Evolutionary conservation across 2,113 vertebrate genomes (phyloP).

Genomic region (Ploceus nigricollis): DNA sequence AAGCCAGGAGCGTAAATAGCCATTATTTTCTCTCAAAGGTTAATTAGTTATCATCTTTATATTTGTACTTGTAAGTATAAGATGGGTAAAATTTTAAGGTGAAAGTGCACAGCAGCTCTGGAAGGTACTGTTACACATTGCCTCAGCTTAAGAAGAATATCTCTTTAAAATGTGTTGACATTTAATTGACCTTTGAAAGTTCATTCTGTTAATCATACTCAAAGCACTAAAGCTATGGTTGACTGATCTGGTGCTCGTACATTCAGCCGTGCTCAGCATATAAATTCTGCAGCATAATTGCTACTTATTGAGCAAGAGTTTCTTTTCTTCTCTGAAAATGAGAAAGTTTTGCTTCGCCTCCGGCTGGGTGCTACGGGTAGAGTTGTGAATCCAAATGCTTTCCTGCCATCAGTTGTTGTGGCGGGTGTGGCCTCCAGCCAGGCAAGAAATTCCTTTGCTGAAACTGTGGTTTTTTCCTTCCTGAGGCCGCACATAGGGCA

Average conservation of each 20-base stretch:
- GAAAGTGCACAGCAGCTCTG: constrained; percentile 14
- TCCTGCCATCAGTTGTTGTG: constrained; percentile 70
- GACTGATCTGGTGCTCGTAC: constrained; percentile 76
- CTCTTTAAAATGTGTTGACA: constrained; percentile 80
- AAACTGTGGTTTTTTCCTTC: constrained; percentile 63
- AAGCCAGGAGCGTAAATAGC: not conserved
- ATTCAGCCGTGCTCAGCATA: constrained; percentile 77
- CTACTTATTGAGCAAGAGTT: constrained; percentile 74
- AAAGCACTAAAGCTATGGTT: constrained; percentile 73
- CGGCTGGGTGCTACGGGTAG: constrained; percentile 45
- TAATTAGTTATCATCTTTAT: not conserved
- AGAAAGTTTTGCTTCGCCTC: constrained; percentile 64
- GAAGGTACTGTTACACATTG: constrained; percentile 23
- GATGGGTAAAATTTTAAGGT: not conserved
- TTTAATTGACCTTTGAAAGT: constrained; percentile 83
- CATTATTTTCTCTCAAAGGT: not conserved
- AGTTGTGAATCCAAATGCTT: constrained; percentile 70
- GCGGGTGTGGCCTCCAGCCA: constrained; percentile 69
- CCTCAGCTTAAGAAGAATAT: constrained; percentile 62
- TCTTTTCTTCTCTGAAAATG: constrained; percentile 70
- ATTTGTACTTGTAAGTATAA: not conserved
- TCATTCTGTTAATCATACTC: constrained; percentile 84
- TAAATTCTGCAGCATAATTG: constrained; percentile 78
- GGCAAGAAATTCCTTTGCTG: constrained; percentile 71
- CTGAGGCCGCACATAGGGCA: constrained; percentile 25